Evolutionary conservation across 2,113 vertebrate species (phyloP).

Genomic region (Pterocles burchelli): DNA sequence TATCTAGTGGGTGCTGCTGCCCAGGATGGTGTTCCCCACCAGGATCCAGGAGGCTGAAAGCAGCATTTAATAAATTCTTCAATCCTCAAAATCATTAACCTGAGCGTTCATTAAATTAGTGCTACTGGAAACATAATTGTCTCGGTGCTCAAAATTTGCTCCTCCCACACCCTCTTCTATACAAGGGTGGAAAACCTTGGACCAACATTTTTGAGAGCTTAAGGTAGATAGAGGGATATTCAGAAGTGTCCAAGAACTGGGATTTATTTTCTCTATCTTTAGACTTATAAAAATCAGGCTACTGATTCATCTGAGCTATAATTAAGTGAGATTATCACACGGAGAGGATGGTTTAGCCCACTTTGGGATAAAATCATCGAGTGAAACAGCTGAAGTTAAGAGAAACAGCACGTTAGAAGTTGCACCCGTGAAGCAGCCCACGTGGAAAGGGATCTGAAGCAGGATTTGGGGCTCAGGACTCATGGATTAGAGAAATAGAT

Average conservation of each 20-base stretch:
- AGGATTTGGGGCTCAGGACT: not conserved
- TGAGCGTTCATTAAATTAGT: slow-evolving; percentile 21
- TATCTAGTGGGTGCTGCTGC: not conserved
- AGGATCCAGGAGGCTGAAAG: not conserved
- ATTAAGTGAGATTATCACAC: not conserved
- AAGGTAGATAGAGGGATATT: not conserved
- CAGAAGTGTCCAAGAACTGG: not conserved
- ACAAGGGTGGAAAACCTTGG: not conserved
- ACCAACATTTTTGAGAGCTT: not conserved
- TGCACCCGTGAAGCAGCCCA: not conserved
- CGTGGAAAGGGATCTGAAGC: not conserved
- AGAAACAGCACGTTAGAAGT: not conserved
- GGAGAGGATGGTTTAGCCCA: not conserved
- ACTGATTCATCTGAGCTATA: not conserved
- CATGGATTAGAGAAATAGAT: not conserved
- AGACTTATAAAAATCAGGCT: not conserved
- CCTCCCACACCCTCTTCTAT: not conserved
- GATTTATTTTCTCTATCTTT: not conserved
- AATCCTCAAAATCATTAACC: not conserved
- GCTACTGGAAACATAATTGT: slow-evolving; percentile 7
- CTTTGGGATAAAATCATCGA: not conserved
- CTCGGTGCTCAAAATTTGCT: not conserved
- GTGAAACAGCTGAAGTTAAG: not conserved
- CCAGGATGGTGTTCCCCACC: not conserved
- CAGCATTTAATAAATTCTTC: not conserved